phyloP scores from a whole-genome alignment of 2,113 vertebrate species.

The Myxocyprinus asiaticus region DNA sequence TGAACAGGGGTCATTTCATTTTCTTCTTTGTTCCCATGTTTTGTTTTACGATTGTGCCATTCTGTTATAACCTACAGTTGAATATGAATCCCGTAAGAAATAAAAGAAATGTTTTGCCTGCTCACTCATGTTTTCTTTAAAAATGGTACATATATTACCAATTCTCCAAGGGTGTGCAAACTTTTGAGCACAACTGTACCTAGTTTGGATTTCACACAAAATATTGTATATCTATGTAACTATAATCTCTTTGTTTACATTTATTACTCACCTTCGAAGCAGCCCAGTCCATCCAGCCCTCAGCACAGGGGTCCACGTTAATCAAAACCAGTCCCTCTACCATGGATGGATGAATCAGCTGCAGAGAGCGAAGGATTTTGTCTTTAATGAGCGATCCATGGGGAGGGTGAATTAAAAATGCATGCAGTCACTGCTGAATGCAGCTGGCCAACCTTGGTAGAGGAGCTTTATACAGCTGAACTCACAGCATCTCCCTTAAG shows the following conservation, averaged over 20 bases:
- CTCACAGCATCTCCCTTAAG: background rate
- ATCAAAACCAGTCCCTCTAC: constrained; percentile 96
- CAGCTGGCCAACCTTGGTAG: background rate
- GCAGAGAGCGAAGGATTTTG: constrained; percentile 41
- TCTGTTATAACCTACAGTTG: too few species aligned
- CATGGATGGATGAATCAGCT: constrained; percentile 88
- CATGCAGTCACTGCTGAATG: background rate
- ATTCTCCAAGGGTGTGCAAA: too few species aligned
- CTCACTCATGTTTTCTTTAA: too few species aligned
- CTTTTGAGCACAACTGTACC: too few species aligned
- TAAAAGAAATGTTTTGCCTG: too few species aligned
- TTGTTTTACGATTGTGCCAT: too few species aligned
- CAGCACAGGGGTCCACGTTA: constrained; percentile 92
- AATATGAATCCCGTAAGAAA: too few species aligned
- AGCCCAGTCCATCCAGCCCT: constrained; percentile 99
- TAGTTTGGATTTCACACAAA: too few species aligned
- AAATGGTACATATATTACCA: too few species aligned
- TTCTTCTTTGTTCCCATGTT: too few species aligned
- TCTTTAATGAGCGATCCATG: constrained; percentile 14
- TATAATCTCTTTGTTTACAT: constrained; percentile 1
- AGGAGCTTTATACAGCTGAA: background rate
- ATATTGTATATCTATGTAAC: too few species aligned
- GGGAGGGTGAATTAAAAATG: constrained; percentile 15
- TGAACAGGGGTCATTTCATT: too few species aligned
- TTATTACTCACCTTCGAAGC: constrained; percentile 85